Percentiles rank a stretch among this genome's conserved stretches.
Conservation (phyloP, 2,113 vertebrate species). For the Ranitomeya imitator region DNA sequence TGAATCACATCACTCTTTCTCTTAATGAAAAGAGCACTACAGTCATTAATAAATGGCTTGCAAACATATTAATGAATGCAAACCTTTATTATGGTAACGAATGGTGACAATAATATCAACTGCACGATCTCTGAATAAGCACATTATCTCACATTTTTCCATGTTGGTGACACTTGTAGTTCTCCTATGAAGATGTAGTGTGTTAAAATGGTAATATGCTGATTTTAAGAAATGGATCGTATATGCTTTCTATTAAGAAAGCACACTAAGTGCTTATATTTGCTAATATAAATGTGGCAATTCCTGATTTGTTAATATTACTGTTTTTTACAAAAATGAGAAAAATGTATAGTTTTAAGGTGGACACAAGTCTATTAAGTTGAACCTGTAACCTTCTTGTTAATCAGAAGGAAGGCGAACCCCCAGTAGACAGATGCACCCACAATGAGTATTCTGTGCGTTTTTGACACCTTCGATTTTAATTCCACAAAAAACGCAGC, state of each 20-base stretch:
- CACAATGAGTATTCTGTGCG: too few species aligned
- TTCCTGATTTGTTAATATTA: neutral
- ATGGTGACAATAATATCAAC: constrained; percentile 47
- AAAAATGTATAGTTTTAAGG: too few species aligned
- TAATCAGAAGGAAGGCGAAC: too few species aligned
- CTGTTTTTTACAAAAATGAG: too few species aligned
- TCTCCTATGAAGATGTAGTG: constrained; percentile 19
- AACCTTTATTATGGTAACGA: constrained; percentile 47
- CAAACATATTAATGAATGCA: constrained; percentile 30
- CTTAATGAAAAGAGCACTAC: constrained; percentile 50
- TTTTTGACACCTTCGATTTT: too few species aligned
- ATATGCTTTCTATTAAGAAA: neutral
- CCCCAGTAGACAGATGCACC: too few species aligned
- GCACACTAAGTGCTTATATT: neutral
- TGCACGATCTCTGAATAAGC: constrained; percentile 43
- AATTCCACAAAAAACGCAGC: too few species aligned
- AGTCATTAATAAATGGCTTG: constrained; percentile 42
- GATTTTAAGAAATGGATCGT: neutral
- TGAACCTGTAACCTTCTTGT: too few species aligned
- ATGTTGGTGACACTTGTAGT: constrained; percentile 27
- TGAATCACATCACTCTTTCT: neutral
- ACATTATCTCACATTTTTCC: constrained; percentile 30
- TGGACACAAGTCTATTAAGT: too few species aligned
- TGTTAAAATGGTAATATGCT: constrained; percentile 41
- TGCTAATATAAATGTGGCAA: neutral